Evolutionary conservation across 2,797 vertebrate genomes (phyloP).

Genomic region (Manis pentadactyla): DNA sequence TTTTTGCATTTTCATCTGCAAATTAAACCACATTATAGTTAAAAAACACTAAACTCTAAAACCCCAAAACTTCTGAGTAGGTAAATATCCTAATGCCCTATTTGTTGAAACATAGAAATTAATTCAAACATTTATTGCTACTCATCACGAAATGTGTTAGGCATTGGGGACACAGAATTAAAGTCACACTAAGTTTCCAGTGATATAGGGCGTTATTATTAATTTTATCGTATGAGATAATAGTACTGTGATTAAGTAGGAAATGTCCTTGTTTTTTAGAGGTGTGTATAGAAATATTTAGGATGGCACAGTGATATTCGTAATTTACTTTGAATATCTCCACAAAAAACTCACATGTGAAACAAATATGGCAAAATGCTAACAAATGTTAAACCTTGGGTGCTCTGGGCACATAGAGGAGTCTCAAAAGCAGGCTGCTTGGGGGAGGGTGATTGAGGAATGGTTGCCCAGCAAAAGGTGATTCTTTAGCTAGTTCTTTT

Average conservation of each 20-base stretch:
- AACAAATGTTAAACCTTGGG: neutral
- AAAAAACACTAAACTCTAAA: slow-evolving; percentile 28
- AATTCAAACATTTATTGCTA: slow-evolving; percentile 57
- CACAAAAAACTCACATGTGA: slow-evolving; percentile 35
- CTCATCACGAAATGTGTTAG: slow-evolving; percentile 9
- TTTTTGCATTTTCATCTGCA: slow-evolving; percentile 92
- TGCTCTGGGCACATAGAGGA: neutral
- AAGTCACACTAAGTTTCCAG: slow-evolving; percentile 29
- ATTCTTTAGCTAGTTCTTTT: slow-evolving; percentile 33
- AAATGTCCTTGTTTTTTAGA: slow-evolving; percentile 43
- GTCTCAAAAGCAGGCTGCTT: neutral
- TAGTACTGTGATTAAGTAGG: slow-evolving; percentile 2
- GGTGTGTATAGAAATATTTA: slow-evolving; percentile 50
- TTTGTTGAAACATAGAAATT: slow-evolving; percentile 60
- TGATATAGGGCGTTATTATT: slow-evolving; percentile 15
- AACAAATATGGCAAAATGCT: slow-evolving; percentile 25
- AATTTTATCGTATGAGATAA: slow-evolving; percentile 1
- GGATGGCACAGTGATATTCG: neutral
- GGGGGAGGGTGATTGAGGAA: neutral
- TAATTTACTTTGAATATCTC: slow-evolving; percentile 46
- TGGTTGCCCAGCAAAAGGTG: neutral
- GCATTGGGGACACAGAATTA: neutral
- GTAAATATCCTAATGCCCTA: slow-evolving; percentile 21
- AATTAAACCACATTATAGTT: slow-evolving; percentile 57
- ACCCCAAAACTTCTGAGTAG: neutral